Conservation (phyloP, 2,113 vertebrate genomes). For the Rissa tridactyla region DNA sequence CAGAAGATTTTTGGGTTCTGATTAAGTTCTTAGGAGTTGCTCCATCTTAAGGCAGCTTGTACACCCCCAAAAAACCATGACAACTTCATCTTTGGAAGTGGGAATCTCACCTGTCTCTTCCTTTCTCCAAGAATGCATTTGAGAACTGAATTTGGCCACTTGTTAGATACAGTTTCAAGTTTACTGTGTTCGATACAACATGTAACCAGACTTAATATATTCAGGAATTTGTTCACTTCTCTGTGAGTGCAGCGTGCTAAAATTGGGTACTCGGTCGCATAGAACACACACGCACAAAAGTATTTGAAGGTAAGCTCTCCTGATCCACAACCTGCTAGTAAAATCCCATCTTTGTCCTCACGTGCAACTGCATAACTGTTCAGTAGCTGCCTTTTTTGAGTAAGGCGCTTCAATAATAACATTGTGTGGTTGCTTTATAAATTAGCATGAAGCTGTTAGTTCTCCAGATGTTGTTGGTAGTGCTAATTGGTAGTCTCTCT, state of each 20-base stretch:
- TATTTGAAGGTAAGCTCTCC: background rate
- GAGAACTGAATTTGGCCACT: background rate
- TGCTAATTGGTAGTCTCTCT: background rate
- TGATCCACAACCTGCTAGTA: background rate
- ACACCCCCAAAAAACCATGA: background rate
- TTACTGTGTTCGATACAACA: background rate
- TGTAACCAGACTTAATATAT: background rate
- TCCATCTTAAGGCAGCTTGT: background rate
- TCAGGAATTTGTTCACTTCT: background rate
- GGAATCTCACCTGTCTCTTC: background rate
- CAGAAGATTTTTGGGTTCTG: background rate
- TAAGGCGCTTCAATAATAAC: background rate
- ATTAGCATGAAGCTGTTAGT: background rate
- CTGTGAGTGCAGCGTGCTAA: background rate
- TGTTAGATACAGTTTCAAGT: background rate
- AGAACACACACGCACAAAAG: background rate
- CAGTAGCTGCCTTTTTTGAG: background rate
- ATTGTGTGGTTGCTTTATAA: background rate
- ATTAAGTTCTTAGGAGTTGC: background rate
- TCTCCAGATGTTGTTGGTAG: background rate
- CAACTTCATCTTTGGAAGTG: background rate
- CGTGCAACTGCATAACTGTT: background rate
- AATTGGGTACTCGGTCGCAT: background rate
- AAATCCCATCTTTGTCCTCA: conserved; percentile 51
- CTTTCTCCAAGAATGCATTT: background rate